Base-by-base conservation (phyloP, 2,888 invertebrate species). In the Tetragonula carbonaria region DNA sequence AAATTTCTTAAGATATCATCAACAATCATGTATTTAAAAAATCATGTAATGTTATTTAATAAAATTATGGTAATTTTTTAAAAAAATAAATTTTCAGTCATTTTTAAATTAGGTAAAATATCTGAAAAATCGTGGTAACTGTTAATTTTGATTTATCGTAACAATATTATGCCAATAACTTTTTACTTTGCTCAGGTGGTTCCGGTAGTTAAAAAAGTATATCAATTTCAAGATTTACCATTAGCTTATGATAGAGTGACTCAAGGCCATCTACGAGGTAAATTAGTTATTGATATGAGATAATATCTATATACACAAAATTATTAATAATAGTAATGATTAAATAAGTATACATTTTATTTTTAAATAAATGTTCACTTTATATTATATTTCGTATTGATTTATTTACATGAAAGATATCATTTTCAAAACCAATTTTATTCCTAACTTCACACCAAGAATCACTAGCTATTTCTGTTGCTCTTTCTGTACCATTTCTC, bases 221-320 rank as follows among this genome's bases (percentile, higher is more conserved):
- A 96, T 94, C 93, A 95, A 57, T 98, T 98, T 95, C 95, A 96
- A 73, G 96, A 97, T 68, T 94, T 97, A 78, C 97, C 96, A 2
- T 95, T 95, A 86, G 98, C 98, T 5, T 98, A 96, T 92, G 95
- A 95, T 91, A 95, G 95, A 87, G 95, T 97, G 67, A 94, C 95
- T 74, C 92, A 94, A 55, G 97, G 97, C 2, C 97, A 97, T 93
- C 95, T 97, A 90, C 95, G 98, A 91, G 98, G 98, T 86, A 98
- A 98, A 96, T 95, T 97, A 88, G 96, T 98, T 33, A 95, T 97
- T 33, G 95, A 96, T 88, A 94, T 95, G 93, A 92, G 87, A 80
- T 90, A 88, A 85, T 71, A 65, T 78, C 13, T 75, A n/a, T 63
- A 70, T 53, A 2, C 62, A 59, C 14, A n/a, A 38, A 59, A 4